A percentile compares a stretch with the other conserved stretches of the same genome.
These are phyloP conservation scores for Hormaphis cornu DNA, from an alignment of 1,140 invertebrate species.

Conservation along the genomic window DNA sequence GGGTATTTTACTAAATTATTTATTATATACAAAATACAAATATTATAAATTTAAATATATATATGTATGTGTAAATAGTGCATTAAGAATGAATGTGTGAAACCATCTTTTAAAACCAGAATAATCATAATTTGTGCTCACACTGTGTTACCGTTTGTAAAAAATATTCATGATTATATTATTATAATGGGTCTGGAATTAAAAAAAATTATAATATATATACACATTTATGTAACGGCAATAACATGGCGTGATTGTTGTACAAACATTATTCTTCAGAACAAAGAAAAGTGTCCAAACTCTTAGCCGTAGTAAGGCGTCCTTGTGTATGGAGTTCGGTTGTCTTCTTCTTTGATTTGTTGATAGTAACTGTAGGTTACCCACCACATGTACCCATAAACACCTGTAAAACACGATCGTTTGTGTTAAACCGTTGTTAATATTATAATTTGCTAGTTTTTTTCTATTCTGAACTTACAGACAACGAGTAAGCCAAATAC, in stretches of 20 bases:
- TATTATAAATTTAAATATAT: conserved; percentile 25
- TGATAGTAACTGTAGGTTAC: conserved; percentile 47
- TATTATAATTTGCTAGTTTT: neutral
- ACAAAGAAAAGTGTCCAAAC: neutral
- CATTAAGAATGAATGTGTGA: neutral
- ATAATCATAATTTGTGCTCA: neutral
- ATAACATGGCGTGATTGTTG: too few relatives aligned
- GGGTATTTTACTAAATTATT: conserved; percentile 30
- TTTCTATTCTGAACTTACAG: conserved; percentile 45
- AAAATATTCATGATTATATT: neutral
- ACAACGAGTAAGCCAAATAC: conserved; percentile 52
- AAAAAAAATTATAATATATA: neutral
- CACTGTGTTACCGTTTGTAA: neutral
- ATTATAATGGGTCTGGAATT: neutral
- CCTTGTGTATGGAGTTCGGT: conserved; percentile 27
- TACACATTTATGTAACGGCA: too few relatives aligned
- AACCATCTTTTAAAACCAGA: neutral
- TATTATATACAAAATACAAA: conserved; percentile 29
- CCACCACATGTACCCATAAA: conserved; percentile 45
- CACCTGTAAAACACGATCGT: conserved; percentile 36
- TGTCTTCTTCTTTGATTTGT: conserved; percentile 35
- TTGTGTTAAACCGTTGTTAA: neutral
- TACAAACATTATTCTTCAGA: neutral
- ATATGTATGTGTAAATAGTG: conserved; percentile 11
- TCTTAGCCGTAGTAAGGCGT: conserved; percentile 23